phyloP scores from a whole-genome alignment of 2,113 vertebrate genomes.

The Mormyrus lacerda region DNA sequence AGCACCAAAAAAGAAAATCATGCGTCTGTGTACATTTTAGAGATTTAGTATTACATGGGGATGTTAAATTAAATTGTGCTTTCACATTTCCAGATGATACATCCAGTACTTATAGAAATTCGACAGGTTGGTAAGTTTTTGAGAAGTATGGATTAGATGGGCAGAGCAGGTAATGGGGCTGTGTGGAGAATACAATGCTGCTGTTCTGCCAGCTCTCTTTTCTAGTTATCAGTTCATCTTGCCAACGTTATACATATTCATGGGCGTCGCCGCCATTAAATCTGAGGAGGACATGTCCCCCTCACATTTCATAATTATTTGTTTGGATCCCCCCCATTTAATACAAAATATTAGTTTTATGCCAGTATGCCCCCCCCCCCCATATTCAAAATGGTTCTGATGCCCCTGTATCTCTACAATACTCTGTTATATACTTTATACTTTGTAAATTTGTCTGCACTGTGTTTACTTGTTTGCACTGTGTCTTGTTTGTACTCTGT shows the following conservation, averaged over 20 bases:
- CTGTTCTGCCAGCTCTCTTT: not conserved
- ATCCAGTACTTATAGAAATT: not conserved
- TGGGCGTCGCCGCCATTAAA: too few species aligned
- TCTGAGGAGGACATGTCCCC: too few species aligned
- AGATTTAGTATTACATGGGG: not conserved
- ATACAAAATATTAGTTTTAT: too few species aligned
- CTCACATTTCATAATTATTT: too few species aligned
- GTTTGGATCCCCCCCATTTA: too few species aligned
- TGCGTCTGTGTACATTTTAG: not conserved
- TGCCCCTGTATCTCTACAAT: too few species aligned
- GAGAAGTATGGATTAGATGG: not conserved
- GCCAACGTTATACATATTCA: too few species aligned
- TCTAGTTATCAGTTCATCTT: too few species aligned
- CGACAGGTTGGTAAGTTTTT: not conserved
- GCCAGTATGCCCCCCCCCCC: too few species aligned
- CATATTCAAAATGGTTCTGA: too few species aligned
- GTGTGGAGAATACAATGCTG: not conserved
- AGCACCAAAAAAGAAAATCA: not conserved
- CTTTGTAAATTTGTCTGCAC: not conserved
- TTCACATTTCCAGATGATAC: not conserved
- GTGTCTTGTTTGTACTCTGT: not conserved
- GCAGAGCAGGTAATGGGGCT: not conserved
- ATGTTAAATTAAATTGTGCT: not conserved
- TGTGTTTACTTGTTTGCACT: not conserved
- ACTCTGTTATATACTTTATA: too few species aligned